These are phyloP conservation scores for Heterotilapia buettikoferi DNA, from an alignment of 2,113 vertebrate species.

Conservation along the genomic window DNA sequence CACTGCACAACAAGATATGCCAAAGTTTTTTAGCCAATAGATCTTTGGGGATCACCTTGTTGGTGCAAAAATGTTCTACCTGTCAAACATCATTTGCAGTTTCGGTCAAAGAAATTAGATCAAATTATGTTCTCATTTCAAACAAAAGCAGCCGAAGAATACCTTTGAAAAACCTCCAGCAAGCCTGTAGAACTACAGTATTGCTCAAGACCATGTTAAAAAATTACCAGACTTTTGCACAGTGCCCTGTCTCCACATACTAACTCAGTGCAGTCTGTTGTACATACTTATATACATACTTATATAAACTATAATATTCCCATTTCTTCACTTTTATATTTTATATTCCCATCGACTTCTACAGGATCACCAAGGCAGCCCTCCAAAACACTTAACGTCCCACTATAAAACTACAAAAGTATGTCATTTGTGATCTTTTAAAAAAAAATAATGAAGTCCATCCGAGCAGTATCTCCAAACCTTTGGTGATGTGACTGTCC, in stretches of 20 bases:
- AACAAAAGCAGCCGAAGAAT: not conserved
- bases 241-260: not conserved
- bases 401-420: not conserved
- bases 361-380: not conserved
- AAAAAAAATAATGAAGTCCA: not conserved
- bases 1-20: not conserved
- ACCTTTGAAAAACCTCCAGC: not conserved
- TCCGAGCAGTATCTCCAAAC: not conserved
- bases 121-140: not conserved
- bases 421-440: not conserved
- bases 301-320: not conserved
- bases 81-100: not conserved
- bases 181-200: not conserved
- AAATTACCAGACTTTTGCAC: not conserved
- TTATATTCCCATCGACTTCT: not conserved
- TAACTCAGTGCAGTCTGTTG: not conserved
- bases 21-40: not conserved
- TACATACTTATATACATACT: not conserved
- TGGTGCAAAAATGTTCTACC: not conserved
- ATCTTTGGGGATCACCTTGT: not conserved
- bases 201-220: not conserved
- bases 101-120: not conserved
- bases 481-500: not conserved
- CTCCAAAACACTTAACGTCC: not conserved
- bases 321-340: not conserved